These are phyloP conservation scores for Leptosomus discolor DNA, from an alignment of 2,113 vertebrate genomes.

Conservation along the genomic window DNA sequence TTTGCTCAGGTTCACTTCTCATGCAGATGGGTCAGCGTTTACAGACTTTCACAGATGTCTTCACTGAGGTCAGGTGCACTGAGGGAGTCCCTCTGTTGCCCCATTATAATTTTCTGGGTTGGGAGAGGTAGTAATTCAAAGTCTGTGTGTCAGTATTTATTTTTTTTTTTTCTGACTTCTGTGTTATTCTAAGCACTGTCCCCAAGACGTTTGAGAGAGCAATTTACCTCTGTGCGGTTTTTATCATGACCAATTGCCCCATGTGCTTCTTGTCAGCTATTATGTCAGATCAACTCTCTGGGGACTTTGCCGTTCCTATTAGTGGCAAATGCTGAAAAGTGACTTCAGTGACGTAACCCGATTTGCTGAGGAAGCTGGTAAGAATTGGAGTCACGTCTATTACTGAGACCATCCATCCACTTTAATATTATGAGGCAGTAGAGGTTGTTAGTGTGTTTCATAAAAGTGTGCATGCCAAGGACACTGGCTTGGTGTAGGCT, in stretches of 20 bases:
- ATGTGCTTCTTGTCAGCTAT: not conserved
- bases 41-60: not conserved
- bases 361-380: conserved; percentile 31
- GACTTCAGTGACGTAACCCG: conserved; percentile 11
- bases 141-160: not conserved
- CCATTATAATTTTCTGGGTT: not conserved
- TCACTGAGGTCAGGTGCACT: not conserved
- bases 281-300: not conserved
- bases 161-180: not conserved
- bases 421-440: not conserved
- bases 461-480: not conserved
- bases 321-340: conserved; percentile 5
- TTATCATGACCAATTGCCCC: not conserved
- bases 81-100: not conserved
- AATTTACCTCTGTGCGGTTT: not conserved
- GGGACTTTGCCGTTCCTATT: not conserved
- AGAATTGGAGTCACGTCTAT: not conserved
- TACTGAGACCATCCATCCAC: not conserved
- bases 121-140: not conserved
- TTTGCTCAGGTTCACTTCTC: not conserved
- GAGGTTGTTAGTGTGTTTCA: not conserved
- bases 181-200: not conserved
- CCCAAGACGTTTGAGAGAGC: not conserved
- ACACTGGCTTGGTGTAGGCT: not conserved
- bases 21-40: not conserved